phyloP scores from a whole-genome alignment of 2,797 vertebrate genomes.

The Tinamus major region DNA sequence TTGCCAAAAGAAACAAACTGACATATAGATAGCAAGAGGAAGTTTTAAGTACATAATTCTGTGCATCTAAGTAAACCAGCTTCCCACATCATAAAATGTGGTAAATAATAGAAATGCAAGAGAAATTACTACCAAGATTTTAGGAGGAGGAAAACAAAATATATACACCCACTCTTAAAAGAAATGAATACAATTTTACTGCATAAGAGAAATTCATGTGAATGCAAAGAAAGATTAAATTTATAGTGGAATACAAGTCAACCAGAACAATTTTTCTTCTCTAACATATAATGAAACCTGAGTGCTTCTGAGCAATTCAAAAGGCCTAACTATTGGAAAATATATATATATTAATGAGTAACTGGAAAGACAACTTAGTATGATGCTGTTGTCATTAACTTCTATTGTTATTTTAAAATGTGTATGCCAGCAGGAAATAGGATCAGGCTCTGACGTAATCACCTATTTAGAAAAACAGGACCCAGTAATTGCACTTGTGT shows the following conservation, averaged over 20 bases:
- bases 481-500: background rate
- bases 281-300: background rate
- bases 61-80: background rate
- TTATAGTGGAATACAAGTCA: background rate
- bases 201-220: background rate
- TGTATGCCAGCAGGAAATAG: background rate
- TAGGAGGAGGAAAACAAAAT: background rate
- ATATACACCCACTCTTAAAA: background rate
- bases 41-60: background rate
- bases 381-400: slow-evolving; percentile 1
- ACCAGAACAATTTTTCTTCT: background rate
- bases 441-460: background rate
- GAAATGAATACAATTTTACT: background rate
- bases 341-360: background rate
- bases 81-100: background rate
- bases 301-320: background rate
- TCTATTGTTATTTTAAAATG: background rate
- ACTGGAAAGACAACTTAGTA: background rate
- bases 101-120: background rate
- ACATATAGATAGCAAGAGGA: background rate
- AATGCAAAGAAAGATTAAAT: background rate
- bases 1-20: background rate
- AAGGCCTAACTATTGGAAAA: background rate
- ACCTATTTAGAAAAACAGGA: slow-evolving; percentile 11
- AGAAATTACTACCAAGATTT: background rate